Evolutionary conservation across 2,797 vertebrate species (phyloP).

Genomic region (Poeciliopsis presidionis): DNA sequence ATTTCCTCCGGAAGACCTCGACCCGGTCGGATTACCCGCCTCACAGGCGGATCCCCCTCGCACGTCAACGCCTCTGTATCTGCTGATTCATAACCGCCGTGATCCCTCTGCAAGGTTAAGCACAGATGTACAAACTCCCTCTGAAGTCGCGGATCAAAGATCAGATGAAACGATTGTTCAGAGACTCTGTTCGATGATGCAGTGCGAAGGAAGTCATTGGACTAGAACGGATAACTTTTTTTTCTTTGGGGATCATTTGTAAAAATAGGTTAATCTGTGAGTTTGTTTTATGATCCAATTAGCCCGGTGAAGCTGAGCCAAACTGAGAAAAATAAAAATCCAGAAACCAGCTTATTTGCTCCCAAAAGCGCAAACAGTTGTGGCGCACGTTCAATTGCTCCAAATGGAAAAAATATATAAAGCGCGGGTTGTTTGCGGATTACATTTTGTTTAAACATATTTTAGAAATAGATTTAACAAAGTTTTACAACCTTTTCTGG

Average conservation of each 20-base stretch:
- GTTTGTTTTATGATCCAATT: not conserved
- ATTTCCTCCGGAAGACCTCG: constrained; percentile 49
- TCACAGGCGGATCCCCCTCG: constrained; percentile 5
- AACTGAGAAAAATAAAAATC: not conserved
- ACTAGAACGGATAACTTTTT: not conserved
- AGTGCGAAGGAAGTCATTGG: too few relatives aligned
- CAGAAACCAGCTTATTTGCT: not conserved
- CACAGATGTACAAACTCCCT: not conserved
- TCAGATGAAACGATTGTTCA: not conserved
- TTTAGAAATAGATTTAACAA: not conserved
- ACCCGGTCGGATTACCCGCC: constrained; percentile 1
- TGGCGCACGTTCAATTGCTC: not conserved
- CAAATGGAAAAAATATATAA: not conserved
- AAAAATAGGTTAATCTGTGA: not conserved
- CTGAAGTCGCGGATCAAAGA: not conserved
- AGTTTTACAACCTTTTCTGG: not conserved
- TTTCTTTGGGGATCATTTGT: not conserved
- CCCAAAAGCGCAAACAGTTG: not conserved
- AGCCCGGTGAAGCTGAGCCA: not conserved
- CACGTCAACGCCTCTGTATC: constrained; percentile 6
- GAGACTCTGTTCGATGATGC: not conserved
- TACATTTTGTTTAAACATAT: too few relatives aligned
- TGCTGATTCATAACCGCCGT: not conserved
- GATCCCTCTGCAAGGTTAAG: not conserved
- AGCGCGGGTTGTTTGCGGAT: not conserved